Base-by-base conservation (phyloP, 92 coral and sea anemone species). In the Galaxea fascicularis region DNA sequence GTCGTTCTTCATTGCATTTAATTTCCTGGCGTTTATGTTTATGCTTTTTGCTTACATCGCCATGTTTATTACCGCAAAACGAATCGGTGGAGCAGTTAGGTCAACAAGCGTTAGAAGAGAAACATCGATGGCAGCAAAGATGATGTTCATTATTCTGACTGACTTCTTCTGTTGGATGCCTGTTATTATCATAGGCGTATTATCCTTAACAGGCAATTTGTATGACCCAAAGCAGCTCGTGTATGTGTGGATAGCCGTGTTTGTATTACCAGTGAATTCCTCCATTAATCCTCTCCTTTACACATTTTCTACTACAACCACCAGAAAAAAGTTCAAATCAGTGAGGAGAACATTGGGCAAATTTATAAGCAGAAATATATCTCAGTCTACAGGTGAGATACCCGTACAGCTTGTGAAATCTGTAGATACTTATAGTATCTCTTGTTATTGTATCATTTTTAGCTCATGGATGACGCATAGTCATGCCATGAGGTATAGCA, bases 161-260 rank as follows among this genome's bases (percentile, higher is more conserved):
- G 94, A 91, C 83, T 88, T 91, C 67, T 71, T 80, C 27, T 91
- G 94, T 60, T 91, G 94, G 94, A 91, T 91, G 92, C 94, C 94
- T 7, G 94, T 91, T 41, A 91, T 88, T 69, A 39, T 91, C 47
- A 83, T 91, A 21, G 89, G 94, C 5, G 52, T 91, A 13, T 39
- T 88, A 35, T 88, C 94, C 24, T 73, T 88, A n/a, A 91, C 92
- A 4, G 94, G 92, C 45, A 60, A 73, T 67, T 88, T 83, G 74
- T 71, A 88, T 39, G 94, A 91, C n/a, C 94, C 92, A 59, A 65
- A 79, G 76, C 77, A 84, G 54, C 83, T 58, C 15, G 89, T 82
- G 28, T 91, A 91, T 78, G 96, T 87, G 21, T 90, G 94, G 94
- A 88, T 93, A 21, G 96, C 96, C 24, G 92, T 93, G 28, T 90